Base-by-base conservation (phyloP, 2,888 invertebrate species). In the Ceraclea dissimilis region DNA sequence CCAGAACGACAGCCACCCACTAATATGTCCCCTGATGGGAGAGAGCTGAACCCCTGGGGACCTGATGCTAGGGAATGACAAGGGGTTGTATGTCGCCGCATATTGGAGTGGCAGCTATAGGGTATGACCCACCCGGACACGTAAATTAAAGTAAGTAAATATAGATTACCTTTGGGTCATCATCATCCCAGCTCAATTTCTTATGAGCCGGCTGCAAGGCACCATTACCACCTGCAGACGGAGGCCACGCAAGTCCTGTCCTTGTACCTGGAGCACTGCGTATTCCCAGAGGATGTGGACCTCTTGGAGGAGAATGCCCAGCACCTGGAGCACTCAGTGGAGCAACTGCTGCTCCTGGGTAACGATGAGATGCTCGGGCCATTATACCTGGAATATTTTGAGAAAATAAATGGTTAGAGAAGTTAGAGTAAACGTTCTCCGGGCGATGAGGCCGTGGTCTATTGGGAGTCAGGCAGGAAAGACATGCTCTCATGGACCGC, bases 131-230 rank as follows among this genome's bases (percentile, higher is more conserved):
- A n/a, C n/a, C n/a, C n/a, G n/a, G n/a, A n/a, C n/a, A n/a, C n/a
- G n/a, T n/a, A n/a, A n/a, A n/a, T n/a, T n/a, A 11, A 34, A 51
- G 39, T 11, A 19, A 11, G 22, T 43, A 4, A 16, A 26, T 6
- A 26, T 4, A 26, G 13, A 11, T 48, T 39, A 62, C 63, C 60
- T 61, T 61, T 34, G 57, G 61, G 53, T 66, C 65, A 22, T 64
- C 84, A 68, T 88, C 86, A 65, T 84, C 85, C 88, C 88, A 90
- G 69, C 86, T 87, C 52, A 90, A 77, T 67, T 88, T 88, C 73
- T 90, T 90, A 60, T 87, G 72, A 52, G 83, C 81, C 4, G 87
- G 84, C 31, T 85, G 82, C 58, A 86, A 83, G 54, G 81, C 78
- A 26, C 26, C 26, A 26, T 26, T 26, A 10, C 26, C 26, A 26